Base-by-base conservation (phyloP, 2,113 vertebrate species). In the Pteropus alecto region DNA sequence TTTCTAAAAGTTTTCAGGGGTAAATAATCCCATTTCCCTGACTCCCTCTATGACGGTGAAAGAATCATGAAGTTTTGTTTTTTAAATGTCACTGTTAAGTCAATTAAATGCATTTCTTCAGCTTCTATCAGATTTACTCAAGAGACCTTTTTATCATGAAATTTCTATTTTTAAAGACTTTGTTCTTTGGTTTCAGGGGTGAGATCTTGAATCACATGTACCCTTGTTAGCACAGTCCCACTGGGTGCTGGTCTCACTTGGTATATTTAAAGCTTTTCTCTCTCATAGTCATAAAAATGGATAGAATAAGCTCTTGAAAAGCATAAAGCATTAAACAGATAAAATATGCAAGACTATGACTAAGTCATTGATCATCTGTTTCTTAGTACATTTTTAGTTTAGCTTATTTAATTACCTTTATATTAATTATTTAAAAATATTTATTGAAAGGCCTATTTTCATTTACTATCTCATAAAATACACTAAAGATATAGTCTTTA, bases 1-100 rank as follows among this genome's bases (percentile, higher is more conserved):
- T 35, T 97, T 97, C 43, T 71, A 79, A 65, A 90, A 43, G 10
- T 56, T 94, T 98, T 96, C 71, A 73, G 83, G 70, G 85, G 35
- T 88, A 94, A 95, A 95, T 93, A 70, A 86, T 74, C 51, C 5
- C 33, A 33, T 76, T 97, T 81, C 30, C 48, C 85, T 92, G 38
- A 71, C 61, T 90, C 30, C 58, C 38, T 94, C 43, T 95, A 35
- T 87, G 96, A 67, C 7, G 3, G 30, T 96, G 35, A 68, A 38
- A 82, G 28, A 41, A 7, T 88, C 14, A 7, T 58, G 13, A 90
- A 61, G 78, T 65, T 94, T 67, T 96, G 3, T 22, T 73, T 94
- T 38, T 93, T 78, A 96, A 61, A 96, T 82, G 41, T 89, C 30
- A 95, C 68, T 73, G 93, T 84, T 92, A 92, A 18, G 48, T 26